Conservation (phyloP, 2,888 invertebrate species). For the Morinoia aosen region DNA sequence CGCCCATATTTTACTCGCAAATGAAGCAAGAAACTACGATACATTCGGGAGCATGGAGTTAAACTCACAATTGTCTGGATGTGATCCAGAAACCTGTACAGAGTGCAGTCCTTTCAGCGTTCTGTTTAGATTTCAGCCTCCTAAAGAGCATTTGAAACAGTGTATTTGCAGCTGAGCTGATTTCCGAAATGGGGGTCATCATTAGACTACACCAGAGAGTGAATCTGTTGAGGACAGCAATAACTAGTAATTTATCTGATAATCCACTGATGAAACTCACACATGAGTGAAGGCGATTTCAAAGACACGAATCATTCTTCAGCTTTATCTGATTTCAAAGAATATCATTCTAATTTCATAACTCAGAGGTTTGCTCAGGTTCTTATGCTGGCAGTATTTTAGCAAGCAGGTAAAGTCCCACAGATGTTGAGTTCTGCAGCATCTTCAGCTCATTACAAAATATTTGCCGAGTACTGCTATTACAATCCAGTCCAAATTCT, state of each 20-base stretch:
- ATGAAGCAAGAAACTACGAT: too few species aligned
- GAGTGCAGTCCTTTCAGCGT: too few species aligned
- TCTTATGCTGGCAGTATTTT: background rate
- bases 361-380: too few species aligned
- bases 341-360: background rate
- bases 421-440: background rate
- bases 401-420: background rate
- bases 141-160: too few species aligned
- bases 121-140: too few species aligned
- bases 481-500: background rate
- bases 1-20: too few species aligned
- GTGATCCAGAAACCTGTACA: too few species aligned
- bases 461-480: background rate
- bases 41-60: background rate
- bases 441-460: background rate
- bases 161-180: too few species aligned
- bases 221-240: background rate
- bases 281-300: background rate
- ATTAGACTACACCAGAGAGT: background rate
- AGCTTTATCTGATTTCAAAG: background rate
- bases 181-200: background rate
- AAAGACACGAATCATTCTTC: background rate
- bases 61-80: background rate
- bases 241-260: background rate
- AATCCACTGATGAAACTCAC: background rate